These are phyloP conservation scores for Dendrolimus kikuchii DNA, from an alignment of 1,140 invertebrate genomes.

Conservation along the genomic window DNA sequence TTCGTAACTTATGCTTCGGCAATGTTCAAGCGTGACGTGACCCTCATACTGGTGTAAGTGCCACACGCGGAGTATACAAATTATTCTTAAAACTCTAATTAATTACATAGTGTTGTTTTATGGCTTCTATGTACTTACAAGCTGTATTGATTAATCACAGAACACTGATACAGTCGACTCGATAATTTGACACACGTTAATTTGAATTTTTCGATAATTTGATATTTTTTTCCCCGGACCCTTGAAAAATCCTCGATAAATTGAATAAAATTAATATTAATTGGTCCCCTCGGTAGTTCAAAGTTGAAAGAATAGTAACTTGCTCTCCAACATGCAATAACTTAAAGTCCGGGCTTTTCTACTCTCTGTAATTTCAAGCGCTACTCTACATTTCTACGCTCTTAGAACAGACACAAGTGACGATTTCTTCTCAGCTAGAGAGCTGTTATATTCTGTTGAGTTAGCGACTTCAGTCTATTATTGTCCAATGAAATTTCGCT, in stretches of 20 bases:
- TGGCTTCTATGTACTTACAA: neutral
- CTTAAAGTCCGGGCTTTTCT: no score
- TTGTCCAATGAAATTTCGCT: no score
- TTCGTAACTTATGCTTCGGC: slow-evolving; percentile 53
- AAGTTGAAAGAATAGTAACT: no score
- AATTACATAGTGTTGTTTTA: slow-evolving; percentile 2
- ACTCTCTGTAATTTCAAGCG: no score
- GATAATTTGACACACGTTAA: neutral
- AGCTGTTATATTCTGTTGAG: no score
- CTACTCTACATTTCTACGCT: no score
- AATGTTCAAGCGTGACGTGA: slow-evolving; percentile 36
- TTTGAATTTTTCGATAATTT: neutral
- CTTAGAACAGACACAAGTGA: no score
- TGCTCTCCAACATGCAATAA: no score
- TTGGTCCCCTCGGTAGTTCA: no score
- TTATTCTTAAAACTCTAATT: slow-evolving; percentile 20
- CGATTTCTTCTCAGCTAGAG: no score
- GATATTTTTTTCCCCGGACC: neutral
- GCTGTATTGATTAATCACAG: slow-evolving; percentile 3
- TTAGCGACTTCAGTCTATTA: no score
- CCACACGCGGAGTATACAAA: slow-evolving; percentile 26
- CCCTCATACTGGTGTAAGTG: slow-evolving; percentile 20
- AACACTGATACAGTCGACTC: neutral
- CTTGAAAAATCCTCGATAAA: neutral
- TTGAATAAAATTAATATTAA: no score